A percentile compares a stretch with the other conserved stretches of the same genome.
These are phyloP conservation scores for Cyprinella venusta DNA, from an alignment of 2,797 vertebrate species.

Conservation along the genomic window DNA sequence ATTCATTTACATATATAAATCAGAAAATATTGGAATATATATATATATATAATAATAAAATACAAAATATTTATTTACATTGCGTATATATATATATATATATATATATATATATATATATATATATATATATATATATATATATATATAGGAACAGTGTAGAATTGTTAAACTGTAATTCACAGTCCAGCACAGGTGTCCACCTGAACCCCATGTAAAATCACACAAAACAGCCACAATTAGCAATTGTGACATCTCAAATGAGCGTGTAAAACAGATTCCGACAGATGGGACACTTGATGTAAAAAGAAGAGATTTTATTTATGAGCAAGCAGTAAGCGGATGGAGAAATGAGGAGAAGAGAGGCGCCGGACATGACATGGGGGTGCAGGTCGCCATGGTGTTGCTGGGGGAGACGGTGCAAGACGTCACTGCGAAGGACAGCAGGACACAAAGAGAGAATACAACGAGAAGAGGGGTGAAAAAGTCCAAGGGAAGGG, in stretches of 20 bases:
- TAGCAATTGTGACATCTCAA: conserved; percentile 34
- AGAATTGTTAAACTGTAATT: conserved; percentile 8
- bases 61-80: too few relatives aligned
- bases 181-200: conserved; percentile 12
- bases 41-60: too few relatives aligned
- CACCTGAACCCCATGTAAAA: conserved; percentile 5
- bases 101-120: background rate
- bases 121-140: too few relatives aligned
- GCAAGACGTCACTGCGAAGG: conserved; percentile 79
- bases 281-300: conserved; percentile 70
- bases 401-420: conserved; percentile 80
- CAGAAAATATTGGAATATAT: too few relatives aligned
- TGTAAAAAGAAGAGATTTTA: conserved; percentile 72
- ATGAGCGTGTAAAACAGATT: conserved; percentile 68
- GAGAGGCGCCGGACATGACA: conserved; percentile 81
- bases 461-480: conserved; percentile 67
- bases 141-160: background rate
- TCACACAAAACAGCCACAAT: conserved; percentile 34
- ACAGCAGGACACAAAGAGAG: conserved; percentile 75
- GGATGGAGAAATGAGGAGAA: conserved; percentile 71
- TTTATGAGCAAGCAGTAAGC: conserved; percentile 78
- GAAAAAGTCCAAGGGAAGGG: conserved; percentile 43
- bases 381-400: conserved; percentile 78
- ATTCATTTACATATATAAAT: too few relatives aligned
- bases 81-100: too few relatives aligned